These are phyloP conservation scores for Drosophila monieri DNA, from an alignment of 2,888 invertebrate species.

Conservation along the genomic window DNA sequence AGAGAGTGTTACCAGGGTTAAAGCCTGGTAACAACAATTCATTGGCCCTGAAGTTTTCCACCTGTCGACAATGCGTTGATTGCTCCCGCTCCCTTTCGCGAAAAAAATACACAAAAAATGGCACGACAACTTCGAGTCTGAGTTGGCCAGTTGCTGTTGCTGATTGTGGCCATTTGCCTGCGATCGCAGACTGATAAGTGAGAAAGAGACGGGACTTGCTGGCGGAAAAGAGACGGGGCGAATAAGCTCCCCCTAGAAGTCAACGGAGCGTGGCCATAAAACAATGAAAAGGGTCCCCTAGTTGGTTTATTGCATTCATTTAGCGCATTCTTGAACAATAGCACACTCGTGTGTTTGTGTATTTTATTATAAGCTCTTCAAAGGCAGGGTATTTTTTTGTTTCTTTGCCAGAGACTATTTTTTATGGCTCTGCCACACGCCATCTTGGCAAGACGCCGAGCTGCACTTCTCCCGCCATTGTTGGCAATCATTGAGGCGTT, in stretches of 20 bases:
- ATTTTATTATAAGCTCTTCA: conserved; percentile 21
- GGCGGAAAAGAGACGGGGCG: conserved; percentile 2
- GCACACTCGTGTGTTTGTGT: conserved; percentile 22
- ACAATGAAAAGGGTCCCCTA: conserved; percentile 37
- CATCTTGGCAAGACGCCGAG: conserved; percentile 49
- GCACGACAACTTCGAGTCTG: conserved; percentile 7
- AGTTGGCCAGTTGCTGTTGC: conserved; percentile 13
- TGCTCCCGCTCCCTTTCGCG: conserved; percentile 55
- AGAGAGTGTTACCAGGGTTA: background rate
- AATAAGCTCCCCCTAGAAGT: conserved; percentile 24
- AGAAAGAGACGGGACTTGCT: conserved; percentile 8
- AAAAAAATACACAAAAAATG: conserved; percentile 12
- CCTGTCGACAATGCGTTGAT: conserved; percentile 75
- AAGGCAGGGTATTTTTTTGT: conserved; percentile 13
- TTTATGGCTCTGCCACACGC: conserved; percentile 63
- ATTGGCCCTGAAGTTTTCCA: conserved; percentile 72
- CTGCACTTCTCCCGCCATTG: conserved; percentile 39
- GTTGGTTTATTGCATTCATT: conserved; percentile 68
- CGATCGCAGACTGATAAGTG: conserved; percentile 48
- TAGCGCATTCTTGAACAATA: conserved; percentile 53
- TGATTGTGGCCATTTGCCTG: conserved; percentile 72
- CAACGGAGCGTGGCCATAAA: conserved; percentile 55
- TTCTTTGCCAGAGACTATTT: conserved; percentile 3
- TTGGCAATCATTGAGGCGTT: conserved; percentile 41
- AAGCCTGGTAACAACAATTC: conserved; percentile 52